These are phyloP conservation scores for Paradisaea rubra DNA, from an alignment of 2,113 vertebrate genomes.

Conservation along the genomic window DNA sequence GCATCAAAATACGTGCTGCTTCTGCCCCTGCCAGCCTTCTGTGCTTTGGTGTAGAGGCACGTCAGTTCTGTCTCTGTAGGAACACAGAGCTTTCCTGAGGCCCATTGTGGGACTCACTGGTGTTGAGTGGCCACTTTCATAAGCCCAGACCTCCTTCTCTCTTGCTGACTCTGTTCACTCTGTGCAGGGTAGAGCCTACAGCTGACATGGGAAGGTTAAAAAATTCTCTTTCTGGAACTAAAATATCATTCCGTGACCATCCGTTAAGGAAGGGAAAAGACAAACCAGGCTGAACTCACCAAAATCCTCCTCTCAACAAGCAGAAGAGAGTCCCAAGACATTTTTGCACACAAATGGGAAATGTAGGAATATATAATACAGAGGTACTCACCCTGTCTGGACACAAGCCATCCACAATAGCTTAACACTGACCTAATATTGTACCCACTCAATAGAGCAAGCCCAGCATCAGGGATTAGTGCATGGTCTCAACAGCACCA, in stretches of 20 bases:
- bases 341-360: not conserved
- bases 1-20: not conserved
- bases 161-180: not conserved
- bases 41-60: not conserved
- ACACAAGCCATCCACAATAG: not conserved
- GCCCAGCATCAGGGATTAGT: not conserved
- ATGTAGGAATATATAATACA: not conserved
- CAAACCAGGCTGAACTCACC: not conserved
- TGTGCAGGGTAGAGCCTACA: not conserved
- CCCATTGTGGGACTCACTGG: not conserved
- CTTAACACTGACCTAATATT: not conserved
- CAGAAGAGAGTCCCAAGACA: not conserved
- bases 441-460: not conserved
- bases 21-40: not conserved
- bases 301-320: not conserved
- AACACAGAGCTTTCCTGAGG: not conserved
- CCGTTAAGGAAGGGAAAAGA: not conserved
- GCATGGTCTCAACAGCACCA: not conserved
- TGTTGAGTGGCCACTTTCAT: not conserved
- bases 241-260: not conserved
- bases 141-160: not conserved
- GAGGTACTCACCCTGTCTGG: not conserved
- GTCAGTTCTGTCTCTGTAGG: not conserved
- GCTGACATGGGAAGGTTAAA: not conserved
- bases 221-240: not conserved